Conservation (phyloP, 1,140 invertebrate species). For the Pectinophora gossypiella region DNA sequence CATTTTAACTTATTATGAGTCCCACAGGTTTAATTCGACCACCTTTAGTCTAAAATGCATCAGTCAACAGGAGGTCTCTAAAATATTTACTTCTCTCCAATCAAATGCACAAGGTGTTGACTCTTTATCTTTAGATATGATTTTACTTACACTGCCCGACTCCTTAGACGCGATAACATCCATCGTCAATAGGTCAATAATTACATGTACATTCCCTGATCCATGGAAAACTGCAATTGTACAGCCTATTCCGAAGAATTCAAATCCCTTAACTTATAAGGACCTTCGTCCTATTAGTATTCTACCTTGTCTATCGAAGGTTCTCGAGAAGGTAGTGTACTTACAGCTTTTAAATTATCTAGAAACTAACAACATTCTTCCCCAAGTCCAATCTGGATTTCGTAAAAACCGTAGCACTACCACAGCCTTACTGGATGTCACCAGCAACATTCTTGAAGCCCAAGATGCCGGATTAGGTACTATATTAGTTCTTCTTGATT, state of each 20-base stretch:
- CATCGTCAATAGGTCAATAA: not conserved
- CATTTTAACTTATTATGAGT: not conserved
- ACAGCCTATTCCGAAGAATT: not conserved
- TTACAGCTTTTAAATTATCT: not conserved
- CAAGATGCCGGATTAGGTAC: not conserved
- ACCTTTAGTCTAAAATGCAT: not conserved
- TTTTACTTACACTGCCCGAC: not conserved
- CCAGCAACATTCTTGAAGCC: not conserved
- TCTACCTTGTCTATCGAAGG: not conserved
- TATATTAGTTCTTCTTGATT: not conserved
- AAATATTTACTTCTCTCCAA: not conserved
- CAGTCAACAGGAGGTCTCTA: not conserved
- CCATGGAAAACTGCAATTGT: slow-evolving; percentile 1
- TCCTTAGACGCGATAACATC: not conserved
- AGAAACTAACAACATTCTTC: slow-evolving; percentile 1
- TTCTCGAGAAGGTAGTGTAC: not conserved
- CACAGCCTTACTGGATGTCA: not conserved
- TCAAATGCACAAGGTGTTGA: not conserved
- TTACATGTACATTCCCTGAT: slow-evolving; percentile 1
- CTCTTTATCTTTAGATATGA: not conserved
- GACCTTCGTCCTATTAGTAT: not conserved
- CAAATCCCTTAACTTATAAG: not conserved
- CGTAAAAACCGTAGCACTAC: not conserved
- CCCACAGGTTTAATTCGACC: not conserved
- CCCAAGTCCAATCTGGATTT: not conserved